Conservation (phyloP, 2,888 invertebrate genomes). For the Agriotes lineatus region DNA sequence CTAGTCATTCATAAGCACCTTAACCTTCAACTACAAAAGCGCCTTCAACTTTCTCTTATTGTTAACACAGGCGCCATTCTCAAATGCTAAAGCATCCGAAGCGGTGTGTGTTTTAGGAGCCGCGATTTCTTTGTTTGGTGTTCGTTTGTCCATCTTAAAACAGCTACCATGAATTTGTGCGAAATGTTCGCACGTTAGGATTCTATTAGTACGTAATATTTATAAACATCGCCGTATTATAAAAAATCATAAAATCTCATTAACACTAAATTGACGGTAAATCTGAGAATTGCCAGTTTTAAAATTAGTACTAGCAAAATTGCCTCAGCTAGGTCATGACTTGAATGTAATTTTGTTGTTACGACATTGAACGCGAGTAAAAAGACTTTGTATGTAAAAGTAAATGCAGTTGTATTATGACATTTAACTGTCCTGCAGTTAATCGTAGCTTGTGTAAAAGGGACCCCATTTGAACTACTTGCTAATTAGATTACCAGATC, state of each 20-base stretch:
- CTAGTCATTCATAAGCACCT: conserved; percentile 26
- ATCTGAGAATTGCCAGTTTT: too few species aligned
- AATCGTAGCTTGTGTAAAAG: neutral
- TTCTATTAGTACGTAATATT: too few species aligned
- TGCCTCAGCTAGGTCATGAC: neutral
- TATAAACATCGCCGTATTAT: too few species aligned
- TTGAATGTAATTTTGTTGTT: neutral
- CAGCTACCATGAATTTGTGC: too few species aligned
- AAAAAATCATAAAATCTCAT: too few species aligned
- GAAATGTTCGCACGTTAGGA: too few species aligned
- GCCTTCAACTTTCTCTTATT: neutral
- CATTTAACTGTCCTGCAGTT: conserved; percentile 4
- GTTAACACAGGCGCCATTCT: neutral
- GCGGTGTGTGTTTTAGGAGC: neutral
- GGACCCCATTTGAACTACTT: conserved; percentile 7
- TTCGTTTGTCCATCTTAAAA: too few species aligned
- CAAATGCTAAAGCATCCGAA: neutral
- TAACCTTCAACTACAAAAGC: conserved; percentile 24
- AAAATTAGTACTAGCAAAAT: neutral
- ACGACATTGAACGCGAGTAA: conserved; percentile 5
- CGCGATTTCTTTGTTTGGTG: too few species aligned
- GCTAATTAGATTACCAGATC: conserved; percentile 11
- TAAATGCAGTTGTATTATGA: conserved; percentile 11
- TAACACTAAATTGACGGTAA: too few species aligned
- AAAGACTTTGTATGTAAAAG: conserved; percentile 10